Base-by-base conservation (phyloP, 2,797 vertebrate genomes). In the Halcyon smyrnensis region DNA sequence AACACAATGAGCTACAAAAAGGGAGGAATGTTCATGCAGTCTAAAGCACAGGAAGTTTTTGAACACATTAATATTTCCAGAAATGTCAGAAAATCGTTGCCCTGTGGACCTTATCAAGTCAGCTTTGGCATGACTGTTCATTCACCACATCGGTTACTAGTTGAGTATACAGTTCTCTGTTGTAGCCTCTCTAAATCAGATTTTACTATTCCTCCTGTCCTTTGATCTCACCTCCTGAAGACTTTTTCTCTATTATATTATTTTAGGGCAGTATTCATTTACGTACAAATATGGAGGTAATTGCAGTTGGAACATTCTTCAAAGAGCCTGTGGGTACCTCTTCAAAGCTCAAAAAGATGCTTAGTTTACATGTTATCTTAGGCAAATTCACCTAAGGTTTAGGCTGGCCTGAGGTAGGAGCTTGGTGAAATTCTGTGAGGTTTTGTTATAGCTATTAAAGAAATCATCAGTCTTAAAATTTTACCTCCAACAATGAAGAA, bases 181-280 rank as follows among this genome's bases (percentile, higher is more conserved):
- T 78, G 25, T 36, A 78, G 46, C 46, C n/a, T 57, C 20, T 46
- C 53, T 69, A 76, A 89, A 16, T 12, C 41, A 92, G 83, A 88
- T 82, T 89, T 91, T 43, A 65, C 14, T 65, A 12, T 87, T 92
- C 45, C 34, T 60, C 5, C 23, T 63, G 48, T 92, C 17, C 37
- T 96, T 91, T 91, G 87, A 93, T 94, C 84, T 95, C 57, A 59
- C 32, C 36, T 91, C 50, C 48, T 34, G 28, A 90, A 93, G 59
- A 46, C 14, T 90, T 90, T 89, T 67, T 67, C 34, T 77, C 34
- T 69, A 50, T 73, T 46, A 11, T n/a, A 11, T 11, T 88, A 65
- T 91, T 67, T 46, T 67, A 82, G 20, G 73, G 21, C 17, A 96
- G 30, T 73, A 56, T 84, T 57, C 1, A 12, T 90, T 86, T 91